Evolutionary conservation across 2,797 vertebrate species (phyloP).

Genomic region (Macroramphosus scolopax): DNA sequence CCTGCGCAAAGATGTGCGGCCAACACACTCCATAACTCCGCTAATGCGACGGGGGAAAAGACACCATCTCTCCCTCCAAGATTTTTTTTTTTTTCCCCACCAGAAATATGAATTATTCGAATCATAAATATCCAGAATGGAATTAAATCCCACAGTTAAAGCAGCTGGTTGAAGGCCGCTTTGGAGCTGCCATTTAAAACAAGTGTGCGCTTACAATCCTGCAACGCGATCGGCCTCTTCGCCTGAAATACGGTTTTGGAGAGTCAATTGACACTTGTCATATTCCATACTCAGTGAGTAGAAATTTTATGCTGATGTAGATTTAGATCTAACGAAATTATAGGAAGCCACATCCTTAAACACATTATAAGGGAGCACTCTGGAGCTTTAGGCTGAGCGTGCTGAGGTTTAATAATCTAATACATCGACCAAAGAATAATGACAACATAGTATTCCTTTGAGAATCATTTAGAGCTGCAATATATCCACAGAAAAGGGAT

Average conservation of each 20-base stretch:
- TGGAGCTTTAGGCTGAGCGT: too few relatives aligned
- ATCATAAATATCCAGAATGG: conserved; percentile 42
- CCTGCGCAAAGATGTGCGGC: conserved; percentile 42
- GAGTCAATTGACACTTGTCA: conserved; percentile 46
- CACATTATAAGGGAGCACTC: too few relatives aligned
- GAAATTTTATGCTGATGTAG: too few relatives aligned
- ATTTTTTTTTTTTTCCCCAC: background rate
- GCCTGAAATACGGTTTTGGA: conserved; percentile 25
- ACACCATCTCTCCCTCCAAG: conserved; percentile 7
- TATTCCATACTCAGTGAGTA: conserved; percentile 17
- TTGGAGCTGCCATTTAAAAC: conserved; percentile 33
- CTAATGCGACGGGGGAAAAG: conserved; percentile 26
- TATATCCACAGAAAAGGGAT: too few relatives aligned
- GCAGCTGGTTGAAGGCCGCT: conserved; percentile 28
- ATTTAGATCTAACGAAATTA: too few relatives aligned
- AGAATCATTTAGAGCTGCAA: too few relatives aligned
- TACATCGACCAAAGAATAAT: too few relatives aligned
- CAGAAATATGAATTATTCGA: conserved; percentile 49
- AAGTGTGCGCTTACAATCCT: background rate
- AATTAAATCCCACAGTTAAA: conserved; percentile 50
- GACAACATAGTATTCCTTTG: too few relatives aligned
- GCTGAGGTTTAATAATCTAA: too few relatives aligned
- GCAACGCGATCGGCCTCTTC: conserved; percentile 15
- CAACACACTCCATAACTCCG: conserved; percentile 18
- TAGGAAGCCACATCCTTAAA: too few relatives aligned